These are phyloP conservation scores for Cavia porcellus DNA, from an alignment of 2,113 vertebrate genomes.

Conservation along the genomic window DNA sequence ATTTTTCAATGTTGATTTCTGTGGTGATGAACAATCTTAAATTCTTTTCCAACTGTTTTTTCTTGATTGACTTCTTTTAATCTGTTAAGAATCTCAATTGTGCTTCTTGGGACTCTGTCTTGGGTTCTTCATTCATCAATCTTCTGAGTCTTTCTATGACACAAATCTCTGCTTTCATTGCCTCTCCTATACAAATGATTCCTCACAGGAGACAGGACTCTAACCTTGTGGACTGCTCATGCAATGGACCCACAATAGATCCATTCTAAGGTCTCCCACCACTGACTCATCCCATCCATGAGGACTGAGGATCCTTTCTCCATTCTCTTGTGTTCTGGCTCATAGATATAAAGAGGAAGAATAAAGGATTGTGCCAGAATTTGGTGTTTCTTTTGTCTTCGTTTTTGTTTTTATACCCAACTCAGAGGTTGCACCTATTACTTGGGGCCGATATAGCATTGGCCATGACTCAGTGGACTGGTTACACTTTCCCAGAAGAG, in stretches of 20 bases:
- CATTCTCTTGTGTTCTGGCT: neutral
- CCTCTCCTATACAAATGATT: neutral
- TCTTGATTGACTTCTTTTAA: neutral
- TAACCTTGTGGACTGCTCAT: neutral
- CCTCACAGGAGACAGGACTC: neutral
- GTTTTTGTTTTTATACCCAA: neutral
- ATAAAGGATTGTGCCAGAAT: neutral
- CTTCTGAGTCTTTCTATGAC: neutral
- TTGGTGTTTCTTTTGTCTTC: neutral
- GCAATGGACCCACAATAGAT: neutral
- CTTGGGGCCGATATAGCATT: neutral
- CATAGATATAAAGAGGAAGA: neutral
- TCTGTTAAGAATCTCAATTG: neutral
- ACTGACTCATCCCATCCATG: neutral
- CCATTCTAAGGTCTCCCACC: neutral
- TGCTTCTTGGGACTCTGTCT: neutral
- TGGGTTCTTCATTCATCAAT: neutral
- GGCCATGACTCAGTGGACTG: neutral
- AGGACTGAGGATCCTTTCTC: neutral
- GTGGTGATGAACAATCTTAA: neutral
- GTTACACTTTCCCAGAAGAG: neutral
- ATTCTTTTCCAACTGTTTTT: neutral
- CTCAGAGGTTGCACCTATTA: neutral
- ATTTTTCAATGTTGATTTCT: slow-evolving; percentile 47
- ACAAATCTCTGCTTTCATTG: neutral